Percentiles rank a stretch among this genome's conserved stretches.
Conservation (phyloP, 2,888 invertebrate species). For the Esperia sulphurella region DNA sequence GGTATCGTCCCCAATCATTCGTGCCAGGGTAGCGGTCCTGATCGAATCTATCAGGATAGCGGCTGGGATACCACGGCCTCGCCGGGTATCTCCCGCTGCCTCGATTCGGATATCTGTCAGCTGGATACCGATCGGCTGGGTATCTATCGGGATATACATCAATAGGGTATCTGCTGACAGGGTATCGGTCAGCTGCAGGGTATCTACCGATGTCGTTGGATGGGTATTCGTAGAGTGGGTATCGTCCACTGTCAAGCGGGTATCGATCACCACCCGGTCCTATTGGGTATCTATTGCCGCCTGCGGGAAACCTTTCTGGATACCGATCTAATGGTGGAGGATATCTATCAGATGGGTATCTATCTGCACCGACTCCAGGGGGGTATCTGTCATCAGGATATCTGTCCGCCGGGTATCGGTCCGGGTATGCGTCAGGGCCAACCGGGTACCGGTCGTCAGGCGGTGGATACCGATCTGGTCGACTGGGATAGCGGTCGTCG, state of each 20-base stretch:
- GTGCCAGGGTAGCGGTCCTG: conserved; percentile 61
- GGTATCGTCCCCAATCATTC: conserved; percentile 66
- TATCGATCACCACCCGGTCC: conserved; percentile 51
- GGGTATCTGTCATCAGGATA: conserved; percentile 74
- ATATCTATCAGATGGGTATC: conserved; percentile 59
- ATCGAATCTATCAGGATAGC: conserved; percentile 74
- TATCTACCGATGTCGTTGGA: conserved; percentile 55
- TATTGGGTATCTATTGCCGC: conserved; percentile 48
- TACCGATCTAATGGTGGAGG: conserved; percentile 71
- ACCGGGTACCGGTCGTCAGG: conserved; percentile 78
- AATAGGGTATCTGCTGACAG: conserved; percentile 59
- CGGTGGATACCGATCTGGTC: conserved; percentile 71
- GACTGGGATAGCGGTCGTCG: conserved; percentile 69
- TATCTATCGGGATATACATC: conserved; percentile 57
- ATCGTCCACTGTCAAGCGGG: conserved; percentile 59
- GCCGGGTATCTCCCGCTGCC: conserved; percentile 49
- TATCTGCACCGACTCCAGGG: conserved; percentile 51
- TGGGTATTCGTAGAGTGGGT: conserved; percentile 44
- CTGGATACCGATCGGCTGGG: conserved; percentile 51
- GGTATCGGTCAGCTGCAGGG: conserved; percentile 56
- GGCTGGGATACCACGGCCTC: conserved; percentile 48
- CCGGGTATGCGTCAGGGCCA: conserved; percentile 68
- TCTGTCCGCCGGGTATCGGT: conserved; percentile 50
- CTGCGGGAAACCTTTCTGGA: conserved; percentile 69
- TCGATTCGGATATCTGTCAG: conserved; percentile 54